Percentiles rank a stretch among this genome's conserved stretches.
Evolutionary conservation across 2,888 invertebrate genomes (phyloP).

Genomic region (Drosophila multiciliata): DNA sequence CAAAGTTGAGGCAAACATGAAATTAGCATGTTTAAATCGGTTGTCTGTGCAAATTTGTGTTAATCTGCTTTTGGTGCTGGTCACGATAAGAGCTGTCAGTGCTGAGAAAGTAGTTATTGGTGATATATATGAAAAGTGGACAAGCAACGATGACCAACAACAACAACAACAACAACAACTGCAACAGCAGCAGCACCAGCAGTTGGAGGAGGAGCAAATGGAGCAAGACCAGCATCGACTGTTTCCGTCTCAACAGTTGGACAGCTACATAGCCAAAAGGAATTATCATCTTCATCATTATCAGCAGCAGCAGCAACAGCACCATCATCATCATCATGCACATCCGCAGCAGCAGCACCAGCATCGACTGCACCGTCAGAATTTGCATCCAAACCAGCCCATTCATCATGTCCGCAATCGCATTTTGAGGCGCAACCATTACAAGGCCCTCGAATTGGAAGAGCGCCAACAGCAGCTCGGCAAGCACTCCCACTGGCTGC

Average conservation of each 20-base stretch:
- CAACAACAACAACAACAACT: too few relatives aligned
- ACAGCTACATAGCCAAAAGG: slow-evolving; percentile 22
- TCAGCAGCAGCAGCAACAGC: background rate
- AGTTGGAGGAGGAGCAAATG: slow-evolving; percentile 1
- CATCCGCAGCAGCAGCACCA: slow-evolving; percentile 29
- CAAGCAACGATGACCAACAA: slow-evolving; percentile 17
- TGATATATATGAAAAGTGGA: slow-evolving; percentile 63
- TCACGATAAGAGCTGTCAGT: slow-evolving; percentile 24
- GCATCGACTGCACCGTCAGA: slow-evolving; percentile 21
- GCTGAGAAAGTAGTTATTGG: slow-evolving; percentile 67
- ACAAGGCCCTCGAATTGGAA: slow-evolving; percentile 56
- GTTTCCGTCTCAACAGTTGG: slow-evolving; percentile 27
- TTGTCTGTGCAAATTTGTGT: slow-evolving; percentile 59
- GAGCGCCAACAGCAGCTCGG: slow-evolving; percentile 67
- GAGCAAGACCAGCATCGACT: slow-evolving; percentile 18
- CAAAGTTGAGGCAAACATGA: slow-evolving; percentile 60
- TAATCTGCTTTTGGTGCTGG: slow-evolving; percentile 31
- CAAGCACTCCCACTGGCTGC: slow-evolving; percentile 57
- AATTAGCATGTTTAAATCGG: slow-evolving; percentile 50
- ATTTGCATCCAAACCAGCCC: slow-evolving; percentile 29
- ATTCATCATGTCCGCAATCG: slow-evolving; percentile 21
- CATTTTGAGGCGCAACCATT: slow-evolving; percentile 54
- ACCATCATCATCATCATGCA: slow-evolving; percentile 9
- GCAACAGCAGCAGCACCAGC: slow-evolving; percentile 15
- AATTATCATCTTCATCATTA: slow-evolving; percentile 23